Evolutionary conservation across 2,113 vertebrate species (phyloP).

Genomic region (Phaethornis superciliosus): DNA sequence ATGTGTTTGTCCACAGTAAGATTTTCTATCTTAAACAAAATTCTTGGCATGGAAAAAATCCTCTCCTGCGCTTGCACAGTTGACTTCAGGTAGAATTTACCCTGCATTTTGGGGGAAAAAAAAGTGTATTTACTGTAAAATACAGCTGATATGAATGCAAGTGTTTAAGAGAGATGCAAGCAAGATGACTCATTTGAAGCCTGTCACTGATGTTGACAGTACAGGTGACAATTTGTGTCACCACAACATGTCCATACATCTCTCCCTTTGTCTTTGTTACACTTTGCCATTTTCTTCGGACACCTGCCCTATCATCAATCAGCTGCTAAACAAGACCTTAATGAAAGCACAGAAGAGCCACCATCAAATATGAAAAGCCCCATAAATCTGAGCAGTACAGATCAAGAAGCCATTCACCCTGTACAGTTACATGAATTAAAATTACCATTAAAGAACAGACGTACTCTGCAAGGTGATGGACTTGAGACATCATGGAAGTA

Average conservation of each 20-base stretch:
- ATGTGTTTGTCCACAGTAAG: neutral
- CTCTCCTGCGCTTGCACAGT: neutral
- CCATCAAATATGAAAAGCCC: fast-evolving
- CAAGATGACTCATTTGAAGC: neutral
- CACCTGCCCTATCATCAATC: neutral
- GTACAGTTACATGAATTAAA: neutral
- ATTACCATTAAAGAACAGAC: neutral
- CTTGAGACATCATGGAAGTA: fast-evolving
- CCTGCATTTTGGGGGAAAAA: neutral
- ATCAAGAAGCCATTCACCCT: neutral
- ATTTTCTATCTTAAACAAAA: neutral
- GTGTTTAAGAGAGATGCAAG: neutral
- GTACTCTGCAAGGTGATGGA: neutral
- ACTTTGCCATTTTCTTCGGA: neutral
- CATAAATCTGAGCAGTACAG: neutral
- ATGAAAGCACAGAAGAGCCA: neutral
- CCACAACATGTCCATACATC: fast-evolving
- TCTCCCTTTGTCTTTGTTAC: neutral
- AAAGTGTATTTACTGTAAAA: neutral
- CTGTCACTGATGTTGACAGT: neutral
- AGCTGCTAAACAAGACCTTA: neutral
- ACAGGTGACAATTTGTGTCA: neutral
- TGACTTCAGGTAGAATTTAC: neutral
- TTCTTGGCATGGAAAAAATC: neutral
- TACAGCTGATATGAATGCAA: neutral